Evolutionary conservation across 2,888 invertebrate species (phyloP), one percentile per base, ranked within the genome.

Genomic region (Dione juno): DNA sequence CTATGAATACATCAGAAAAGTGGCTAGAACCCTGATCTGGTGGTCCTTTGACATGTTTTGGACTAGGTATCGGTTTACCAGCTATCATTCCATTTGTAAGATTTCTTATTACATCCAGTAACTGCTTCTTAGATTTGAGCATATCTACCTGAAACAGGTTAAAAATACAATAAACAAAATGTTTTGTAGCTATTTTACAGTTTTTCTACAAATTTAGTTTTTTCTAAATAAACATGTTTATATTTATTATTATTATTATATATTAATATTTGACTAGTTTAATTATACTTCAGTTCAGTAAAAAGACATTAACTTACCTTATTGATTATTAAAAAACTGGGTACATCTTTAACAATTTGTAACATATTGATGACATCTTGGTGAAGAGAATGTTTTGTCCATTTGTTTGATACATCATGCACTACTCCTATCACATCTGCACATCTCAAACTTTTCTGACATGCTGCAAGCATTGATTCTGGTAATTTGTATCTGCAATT

Each of bases 1-100:
- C 94, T 94, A 99, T 95, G 84, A 99, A 99, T 11, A 99, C 96
- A 82, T 97, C 96, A 37, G 95, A 94, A 87, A 99, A 99, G 76
- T 96, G 78, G 74, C 86, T 87, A 69, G 88, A 93, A 16, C 93
- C 92, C 65, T 69, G 84, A 19, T 80, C 77, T 67, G 76, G 68
- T 69, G 76, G 80, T 67, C 78, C 84, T 66, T 81, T 81, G 74
- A 77, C 77, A 61, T 78, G 81, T 10, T 76, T 77, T 54, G 78
- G 65, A 37, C 84, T 86, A 66, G 92, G 89, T 72, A 89, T 85
- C 14, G 86, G 86, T 54, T 84, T 88, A 45, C 88, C 91, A 75
- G 90, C 89, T 43, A 94, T 94, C 76, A 87, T 84, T 59, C 94
- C 92, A 81, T 95, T 95, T 7, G 97, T 97, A 63, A 99, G 85